phyloP scores from a whole-genome alignment of 2,797 vertebrate species.

The Miichthys miiuy region DNA sequence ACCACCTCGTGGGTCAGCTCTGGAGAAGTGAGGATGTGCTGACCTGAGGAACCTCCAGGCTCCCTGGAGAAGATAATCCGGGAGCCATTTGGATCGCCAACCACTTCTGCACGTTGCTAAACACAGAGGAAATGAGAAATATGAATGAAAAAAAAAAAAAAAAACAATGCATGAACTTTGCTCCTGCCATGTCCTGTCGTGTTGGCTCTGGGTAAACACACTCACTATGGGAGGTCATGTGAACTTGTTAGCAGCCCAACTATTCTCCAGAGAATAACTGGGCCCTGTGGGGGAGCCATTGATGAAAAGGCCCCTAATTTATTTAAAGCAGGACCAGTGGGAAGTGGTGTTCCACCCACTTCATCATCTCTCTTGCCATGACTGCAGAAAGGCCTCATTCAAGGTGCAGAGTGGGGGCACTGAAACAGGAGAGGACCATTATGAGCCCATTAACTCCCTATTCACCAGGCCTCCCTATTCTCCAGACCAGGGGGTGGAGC shows the following conservation, averaged over 20 bases:
- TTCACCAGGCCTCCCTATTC: conserved; percentile 71
- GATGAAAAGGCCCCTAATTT: conserved; percentile 79
- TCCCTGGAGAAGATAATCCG: conserved; percentile 71
- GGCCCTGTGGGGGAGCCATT: conserved; percentile 53
- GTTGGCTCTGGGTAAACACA: conserved; percentile 58
- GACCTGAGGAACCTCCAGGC: conserved; percentile 49
- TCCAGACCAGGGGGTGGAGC: conserved; percentile 63
- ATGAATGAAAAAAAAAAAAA: conserved; percentile 56
- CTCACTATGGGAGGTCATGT: conserved; percentile 68
- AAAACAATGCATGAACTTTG: conserved; percentile 64
- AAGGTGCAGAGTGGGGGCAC: conserved; percentile 68
- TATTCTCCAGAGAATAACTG: conserved; percentile 69
- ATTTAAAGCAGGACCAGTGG: conserved; percentile 79
- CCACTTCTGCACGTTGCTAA: conserved; percentile 73
- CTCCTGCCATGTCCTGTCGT: conserved; percentile 44
- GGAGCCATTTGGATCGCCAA: conserved; percentile 76
- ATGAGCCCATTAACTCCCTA: conserved; percentile 80
- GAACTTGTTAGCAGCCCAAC: conserved; percentile 67
- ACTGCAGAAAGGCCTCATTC: conserved; percentile 78
- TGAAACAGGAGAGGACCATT: conserved; percentile 81
- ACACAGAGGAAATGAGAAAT: conserved; percentile 63
- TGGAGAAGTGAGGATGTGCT: conserved; percentile 69
- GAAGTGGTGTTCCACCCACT: conserved; percentile 77
- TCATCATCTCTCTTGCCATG: conserved; percentile 76
- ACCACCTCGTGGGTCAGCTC: conserved; percentile 82